Evolutionary conservation across 2,797 vertebrate species (phyloP).

Genomic region (Heteromormyrus szaboi): DNA sequence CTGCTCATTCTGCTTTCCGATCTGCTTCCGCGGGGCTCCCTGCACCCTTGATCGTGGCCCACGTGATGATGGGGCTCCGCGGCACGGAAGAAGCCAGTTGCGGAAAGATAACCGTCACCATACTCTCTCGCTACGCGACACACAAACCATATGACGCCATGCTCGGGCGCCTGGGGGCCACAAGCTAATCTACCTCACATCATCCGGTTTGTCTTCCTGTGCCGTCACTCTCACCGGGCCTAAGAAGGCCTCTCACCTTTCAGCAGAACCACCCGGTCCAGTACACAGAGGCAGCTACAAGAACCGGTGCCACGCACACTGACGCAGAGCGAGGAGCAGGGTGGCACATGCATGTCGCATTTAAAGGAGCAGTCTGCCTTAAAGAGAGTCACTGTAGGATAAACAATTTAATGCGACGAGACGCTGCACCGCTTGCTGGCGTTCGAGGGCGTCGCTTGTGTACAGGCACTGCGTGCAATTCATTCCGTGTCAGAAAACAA

Average conservation of each 20-base stretch:
- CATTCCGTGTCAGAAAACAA: not conserved
- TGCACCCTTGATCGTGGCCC: not conserved
- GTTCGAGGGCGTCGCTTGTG: not conserved
- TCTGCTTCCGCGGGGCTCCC: not conserved
- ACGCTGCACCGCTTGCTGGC: not conserved
- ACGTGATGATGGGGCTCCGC: not conserved
- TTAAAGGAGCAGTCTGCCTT: not conserved
- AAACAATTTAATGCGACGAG: not conserved
- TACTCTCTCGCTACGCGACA: not conserved
- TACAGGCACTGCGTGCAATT: not conserved
- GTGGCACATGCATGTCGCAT: not conserved
- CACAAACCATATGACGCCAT: not conserved
- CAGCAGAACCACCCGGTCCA: not conserved
- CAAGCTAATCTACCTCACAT: not conserved
- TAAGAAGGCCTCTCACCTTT: not conserved
- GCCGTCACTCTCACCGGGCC: not conserved
- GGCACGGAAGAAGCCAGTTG: not conserved
- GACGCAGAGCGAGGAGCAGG: not conserved
- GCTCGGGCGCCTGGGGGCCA: not conserved
- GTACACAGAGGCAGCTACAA: not conserved
- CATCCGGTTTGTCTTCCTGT: not conserved
- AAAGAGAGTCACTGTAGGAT: not conserved
- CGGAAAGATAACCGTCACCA: not conserved
- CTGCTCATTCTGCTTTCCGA: not conserved
- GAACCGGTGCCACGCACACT: not conserved